A percentile compares a stretch with the other conserved stretches of the same genome.
phyloP scores from a whole-genome alignment of 2,113 vertebrate genomes.

The Spea bombifrons region DNA sequence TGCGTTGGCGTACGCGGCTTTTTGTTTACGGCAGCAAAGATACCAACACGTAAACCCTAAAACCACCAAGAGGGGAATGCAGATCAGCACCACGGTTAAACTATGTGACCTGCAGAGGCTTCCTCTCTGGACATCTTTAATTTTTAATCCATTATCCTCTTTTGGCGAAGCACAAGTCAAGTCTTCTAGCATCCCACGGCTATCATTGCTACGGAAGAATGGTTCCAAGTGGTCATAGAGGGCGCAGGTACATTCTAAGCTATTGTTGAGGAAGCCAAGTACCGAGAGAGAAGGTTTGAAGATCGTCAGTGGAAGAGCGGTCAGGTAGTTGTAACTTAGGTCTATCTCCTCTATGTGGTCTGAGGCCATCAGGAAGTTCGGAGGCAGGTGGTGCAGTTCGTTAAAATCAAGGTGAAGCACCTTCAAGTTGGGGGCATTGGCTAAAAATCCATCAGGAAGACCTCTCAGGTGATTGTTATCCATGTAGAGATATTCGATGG shows the following conservation, averaged over 20 bases:
- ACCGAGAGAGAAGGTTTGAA: conserved; percentile 62
- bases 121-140: conserved; percentile 56
- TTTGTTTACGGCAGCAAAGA: conserved; percentile 72
- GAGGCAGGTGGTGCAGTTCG: conserved; percentile 67
- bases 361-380: conserved; percentile 68
- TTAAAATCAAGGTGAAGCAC: conserved; percentile 75
- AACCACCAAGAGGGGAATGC: conserved; percentile 71
- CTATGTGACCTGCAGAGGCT: conserved; percentile 67
- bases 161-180: conserved; percentile 67
- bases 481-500: conserved; percentile 68
- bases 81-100: conserved; percentile 76
- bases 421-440: conserved; percentile 61
- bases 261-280: conserved; percentile 73
- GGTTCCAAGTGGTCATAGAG: conserved; percentile 62
- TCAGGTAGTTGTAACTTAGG: conserved; percentile 69
- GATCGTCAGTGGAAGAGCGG: conserved; percentile 61
- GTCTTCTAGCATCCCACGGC: conserved; percentile 17
- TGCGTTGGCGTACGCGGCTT: conserved; percentile 53
- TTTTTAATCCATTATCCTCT: conserved; percentile 50
- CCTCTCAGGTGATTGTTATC: conserved; percentile 67
- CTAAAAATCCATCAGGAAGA: conserved; percentile 72
- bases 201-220: conserved; percentile 18
- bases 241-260: conserved; percentile 76
- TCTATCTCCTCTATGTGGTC: conserved; percentile 63
- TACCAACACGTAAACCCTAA: conserved; percentile 68